Base-by-base conservation (phyloP, 2,888 invertebrate species). In the Tiliacea citrago region DNA sequence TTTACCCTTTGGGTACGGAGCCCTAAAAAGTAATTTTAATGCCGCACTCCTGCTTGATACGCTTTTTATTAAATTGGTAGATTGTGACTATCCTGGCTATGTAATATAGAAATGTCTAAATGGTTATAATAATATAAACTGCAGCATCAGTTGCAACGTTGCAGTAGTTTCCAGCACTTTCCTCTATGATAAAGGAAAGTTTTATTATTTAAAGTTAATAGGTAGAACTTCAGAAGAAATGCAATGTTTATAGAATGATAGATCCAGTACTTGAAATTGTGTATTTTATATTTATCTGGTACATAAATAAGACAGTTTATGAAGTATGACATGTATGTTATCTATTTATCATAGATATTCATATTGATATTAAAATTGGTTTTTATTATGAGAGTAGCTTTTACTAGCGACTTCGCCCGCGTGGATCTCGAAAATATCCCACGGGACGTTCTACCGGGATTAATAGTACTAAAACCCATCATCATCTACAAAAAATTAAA, bases 301-400 rank as follows among this genome's bases (percentile, higher is more conserved):
- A 12, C 24, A 66, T 77, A 77, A 75, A 78, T 16, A 68, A 24
- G 51, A 53, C 53, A 39, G 55, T 74, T 45, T 68, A 77, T 18
- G 9, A n/a, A n/a, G n/a, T n/a, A n/a, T 35, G 58, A 51, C 51
- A 60, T 42, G 35, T 29, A 63, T 45, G 24, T 35, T 77, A 75
- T 75, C 77, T n/a, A 35, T 35, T 5, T 35, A 35, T 35, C 49
- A 75, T 67, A 77, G 67, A 12, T 42, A 67, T 77, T 60, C 51
- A 78, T 60, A 68, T 53, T n/a, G n/a, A n/a, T n/a, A n/a, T 78
- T 51, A 78, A 68, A 75, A 47, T 60, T 35, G 51, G 45, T 58
- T 60, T 21, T 67, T 51, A 49, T 42, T 57, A n/a, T 72, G 21
- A 29, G 16, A 42, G 18, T 45, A 42, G 47, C 63, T 65, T 10